Conservation (phyloP, 2,797 vertebrate genomes). For the Margarornis squamiger region DNA sequence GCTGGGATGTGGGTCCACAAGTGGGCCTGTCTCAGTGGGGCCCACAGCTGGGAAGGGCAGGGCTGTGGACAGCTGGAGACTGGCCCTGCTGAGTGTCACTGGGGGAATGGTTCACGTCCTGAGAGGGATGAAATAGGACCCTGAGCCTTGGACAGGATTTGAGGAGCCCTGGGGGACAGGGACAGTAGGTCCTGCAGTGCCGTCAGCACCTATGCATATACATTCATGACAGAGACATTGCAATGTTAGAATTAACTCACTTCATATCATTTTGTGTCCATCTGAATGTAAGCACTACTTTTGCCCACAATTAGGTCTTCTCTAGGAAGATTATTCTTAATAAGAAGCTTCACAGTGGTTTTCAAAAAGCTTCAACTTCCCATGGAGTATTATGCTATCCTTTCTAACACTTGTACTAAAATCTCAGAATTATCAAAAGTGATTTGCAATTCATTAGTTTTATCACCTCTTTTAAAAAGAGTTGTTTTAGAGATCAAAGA, state of each 20-base stretch:
- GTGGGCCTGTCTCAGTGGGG: accelerated
- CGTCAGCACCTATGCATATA: accelerated
- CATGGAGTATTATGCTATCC: neutral
- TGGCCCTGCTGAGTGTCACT: accelerated
- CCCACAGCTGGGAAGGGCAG: accelerated
- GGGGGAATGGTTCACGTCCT: neutral
- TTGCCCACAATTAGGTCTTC: neutral
- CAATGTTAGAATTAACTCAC: neutral
- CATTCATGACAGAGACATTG: neutral
- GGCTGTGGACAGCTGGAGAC: neutral
- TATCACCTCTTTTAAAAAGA: constrained; percentile 17
- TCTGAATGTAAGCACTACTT: neutral
- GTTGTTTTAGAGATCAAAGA: constrained; percentile 49
- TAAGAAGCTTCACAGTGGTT: neutral
- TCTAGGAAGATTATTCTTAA: neutral
- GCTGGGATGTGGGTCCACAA: accelerated
- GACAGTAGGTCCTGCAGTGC: neutral
- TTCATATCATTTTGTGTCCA: neutral
- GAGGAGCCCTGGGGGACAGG: accelerated
- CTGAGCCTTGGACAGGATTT: accelerated
- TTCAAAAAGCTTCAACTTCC: constrained; percentile 12
- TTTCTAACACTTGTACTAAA: constrained; percentile 23
- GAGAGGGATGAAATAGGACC: neutral
- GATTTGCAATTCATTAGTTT: constrained; percentile 62
- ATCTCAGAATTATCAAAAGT: constrained; percentile 31